These are phyloP conservation scores for Gasteruption jaculator DNA, from an alignment of 2,888 invertebrate species.

Conservation along the genomic window DNA sequence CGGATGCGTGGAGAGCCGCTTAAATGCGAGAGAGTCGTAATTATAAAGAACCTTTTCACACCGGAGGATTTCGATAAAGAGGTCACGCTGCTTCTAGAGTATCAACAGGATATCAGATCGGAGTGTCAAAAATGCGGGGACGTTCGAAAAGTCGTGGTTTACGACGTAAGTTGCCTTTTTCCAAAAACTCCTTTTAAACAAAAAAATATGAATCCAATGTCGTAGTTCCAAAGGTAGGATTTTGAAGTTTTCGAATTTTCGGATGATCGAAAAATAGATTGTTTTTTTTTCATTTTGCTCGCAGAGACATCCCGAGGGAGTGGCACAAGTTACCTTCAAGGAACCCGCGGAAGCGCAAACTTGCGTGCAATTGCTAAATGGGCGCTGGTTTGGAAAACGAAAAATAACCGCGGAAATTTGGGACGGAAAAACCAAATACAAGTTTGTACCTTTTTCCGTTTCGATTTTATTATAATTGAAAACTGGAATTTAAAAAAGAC, in stretches of 20 bases:
- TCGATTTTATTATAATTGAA: not conserved
- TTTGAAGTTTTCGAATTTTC: not conserved
- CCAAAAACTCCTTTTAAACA: too few species aligned
- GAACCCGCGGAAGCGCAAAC: constrained; percentile 88
- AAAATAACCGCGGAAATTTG: constrained; percentile 83
- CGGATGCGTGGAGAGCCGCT: constrained; percentile 79
- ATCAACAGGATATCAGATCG: constrained; percentile 84
- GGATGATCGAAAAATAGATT: too few species aligned
- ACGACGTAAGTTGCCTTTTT: constrained; percentile 68
- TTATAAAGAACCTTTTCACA: constrained; percentile 90
- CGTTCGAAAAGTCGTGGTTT: constrained; percentile 85
- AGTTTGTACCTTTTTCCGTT: constrained; percentile 47
- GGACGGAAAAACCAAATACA: constrained; percentile 94
- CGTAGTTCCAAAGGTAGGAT: constrained; percentile 16
- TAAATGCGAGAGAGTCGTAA: constrained; percentile 86
- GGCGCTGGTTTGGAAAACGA: constrained; percentile 84
- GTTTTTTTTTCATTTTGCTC: constrained; percentile 20
- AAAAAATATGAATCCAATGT: constrained; percentile 2
- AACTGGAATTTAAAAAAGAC: constrained; percentile 1
- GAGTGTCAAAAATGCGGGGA: constrained; percentile 89
- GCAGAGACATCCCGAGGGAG: constrained; percentile 88
- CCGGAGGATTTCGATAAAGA: constrained; percentile 86
- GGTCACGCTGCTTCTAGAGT: constrained; percentile 82
- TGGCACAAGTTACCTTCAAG: constrained; percentile 87
- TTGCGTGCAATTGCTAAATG: constrained; percentile 81